Base-by-base conservation (phyloP, 2,113 vertebrate species). In the Neomonachus schauinslandi region DNA sequence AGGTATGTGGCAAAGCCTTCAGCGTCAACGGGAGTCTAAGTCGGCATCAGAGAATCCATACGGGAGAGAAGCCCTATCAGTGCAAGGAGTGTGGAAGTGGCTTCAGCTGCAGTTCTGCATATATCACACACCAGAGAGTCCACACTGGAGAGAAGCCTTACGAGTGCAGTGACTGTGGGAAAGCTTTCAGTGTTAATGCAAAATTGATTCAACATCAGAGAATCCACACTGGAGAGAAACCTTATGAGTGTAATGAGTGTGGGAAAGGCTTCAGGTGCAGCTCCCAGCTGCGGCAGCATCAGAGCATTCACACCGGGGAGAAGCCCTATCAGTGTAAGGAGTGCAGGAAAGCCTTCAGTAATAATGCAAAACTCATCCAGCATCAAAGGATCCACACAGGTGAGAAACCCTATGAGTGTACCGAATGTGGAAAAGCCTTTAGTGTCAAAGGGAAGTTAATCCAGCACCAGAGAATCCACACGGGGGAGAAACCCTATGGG, bases 121-220 rank as follows among this genome's bases (percentile, higher is more conserved):
- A 97, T 90, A 96, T 98, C 14, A 98, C 81, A 74, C 98, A 98
- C 12, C 98, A 96, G 88, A 98, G 98, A 96, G 91, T 97, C 42
- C 98, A 98, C 91, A 98, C 98, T 69, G 97, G 98, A 39, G 98
- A 98, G 94, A 98, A 98, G 65, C 98, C 98, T 74, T 98, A 98
- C 0, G 94, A 96, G 55, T 98, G 98, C 94, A 96, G 72, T 53
- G 95, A 98, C 72, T 98, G 98, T 97, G 98, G 97, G 49, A 98
- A 98, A 74, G 97, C 98, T 42, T 98, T 98, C 92, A 98, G 59
- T 86, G 97, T 98, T 36, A 98, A 98, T 63, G 96, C 98, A 82
- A 98, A 98, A 55, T 79, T 98, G 94, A 96, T 97, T 95, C 97
- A 98, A 18, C 98, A 98, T 59, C 97, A 96, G 82, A 96, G 97